Evolutionary conservation across 2,797 vertebrate genomes (phyloP).

Genomic region (Poeciliopsis presidionis): DNA sequence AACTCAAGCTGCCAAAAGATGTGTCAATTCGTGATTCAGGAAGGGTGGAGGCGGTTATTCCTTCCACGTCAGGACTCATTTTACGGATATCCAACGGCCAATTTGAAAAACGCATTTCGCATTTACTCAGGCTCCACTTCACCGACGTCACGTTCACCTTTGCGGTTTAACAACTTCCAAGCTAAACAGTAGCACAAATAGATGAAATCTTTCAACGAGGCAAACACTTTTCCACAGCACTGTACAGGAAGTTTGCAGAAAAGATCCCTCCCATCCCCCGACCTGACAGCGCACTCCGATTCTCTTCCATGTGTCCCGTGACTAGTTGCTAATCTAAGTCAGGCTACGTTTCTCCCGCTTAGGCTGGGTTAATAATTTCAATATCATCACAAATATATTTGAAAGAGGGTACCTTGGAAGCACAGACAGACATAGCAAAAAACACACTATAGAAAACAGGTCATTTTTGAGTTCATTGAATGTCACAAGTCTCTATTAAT

Average conservation of each 20-base stretch:
- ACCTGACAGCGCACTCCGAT: slow-evolving; percentile 53
- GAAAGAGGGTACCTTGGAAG: slow-evolving; percentile 83
- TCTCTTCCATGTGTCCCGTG: slow-evolving; percentile 54
- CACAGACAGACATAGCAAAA: slow-evolving; percentile 79
- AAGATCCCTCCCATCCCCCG: slow-evolving; percentile 29
- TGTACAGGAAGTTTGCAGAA: slow-evolving; percentile 64
- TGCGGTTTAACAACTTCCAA: background rate
- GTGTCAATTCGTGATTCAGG: background rate
- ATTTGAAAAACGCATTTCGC: background rate
- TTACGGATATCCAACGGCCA: background rate
- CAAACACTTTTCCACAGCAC: background rate
- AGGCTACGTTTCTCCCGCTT: slow-evolving; percentile 59
- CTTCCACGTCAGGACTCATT: background rate
- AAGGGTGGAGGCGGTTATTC: background rate
- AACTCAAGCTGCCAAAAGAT: background rate
- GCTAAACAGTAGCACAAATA: background rate
- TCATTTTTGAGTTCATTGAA: slow-evolving; percentile 72
- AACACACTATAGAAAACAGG: slow-evolving; percentile 78
- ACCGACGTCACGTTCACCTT: background rate
- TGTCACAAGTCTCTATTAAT: slow-evolving; percentile 75
- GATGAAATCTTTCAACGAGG: background rate
- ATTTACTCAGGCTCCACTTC: background rate
- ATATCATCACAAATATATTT: slow-evolving; percentile 73
- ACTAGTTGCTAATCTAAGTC: slow-evolving; percentile 64
- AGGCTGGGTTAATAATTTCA: slow-evolving; percentile 72